phyloP scores from a whole-genome alignment of 2,113 vertebrate genomes.

The Rhodinocichla rosea region DNA sequence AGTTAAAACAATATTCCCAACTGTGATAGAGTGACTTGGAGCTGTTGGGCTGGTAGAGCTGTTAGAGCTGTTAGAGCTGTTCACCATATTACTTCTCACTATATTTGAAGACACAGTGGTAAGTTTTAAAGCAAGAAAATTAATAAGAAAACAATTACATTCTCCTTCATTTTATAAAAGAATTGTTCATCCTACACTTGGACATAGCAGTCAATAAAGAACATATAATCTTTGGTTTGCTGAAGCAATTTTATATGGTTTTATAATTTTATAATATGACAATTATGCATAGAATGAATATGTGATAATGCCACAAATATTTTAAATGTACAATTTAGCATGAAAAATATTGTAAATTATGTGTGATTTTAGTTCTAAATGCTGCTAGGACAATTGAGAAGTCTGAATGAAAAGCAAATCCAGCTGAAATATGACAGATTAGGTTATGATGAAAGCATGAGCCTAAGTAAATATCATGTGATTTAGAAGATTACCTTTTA shows the following conservation, averaged over 20 bases:
- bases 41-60: background rate
- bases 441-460: conserved; percentile 11
- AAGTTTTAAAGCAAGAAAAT: background rate
- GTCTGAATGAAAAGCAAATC: background rate
- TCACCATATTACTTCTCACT: background rate
- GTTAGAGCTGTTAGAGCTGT: background rate
- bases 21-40: background rate
- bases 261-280: background rate
- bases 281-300: background rate
- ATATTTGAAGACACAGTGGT: background rate
- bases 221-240: background rate
- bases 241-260: background rate
- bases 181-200: background rate
- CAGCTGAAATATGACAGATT: conserved; percentile 1
- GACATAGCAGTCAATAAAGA: background rate
- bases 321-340: background rate
- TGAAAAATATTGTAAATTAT: background rate
- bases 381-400: background rate
- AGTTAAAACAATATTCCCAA: background rate
- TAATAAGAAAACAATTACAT: background rate
- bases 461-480: background rate
- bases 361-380: background rate
- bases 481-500: conserved; percentile 25
- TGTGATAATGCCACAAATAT: background rate
- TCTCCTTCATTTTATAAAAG: background rate